These are phyloP conservation scores for Meliscaeva auricollis DNA, from an alignment of 2,888 invertebrate genomes.

Conservation along the genomic window DNA sequence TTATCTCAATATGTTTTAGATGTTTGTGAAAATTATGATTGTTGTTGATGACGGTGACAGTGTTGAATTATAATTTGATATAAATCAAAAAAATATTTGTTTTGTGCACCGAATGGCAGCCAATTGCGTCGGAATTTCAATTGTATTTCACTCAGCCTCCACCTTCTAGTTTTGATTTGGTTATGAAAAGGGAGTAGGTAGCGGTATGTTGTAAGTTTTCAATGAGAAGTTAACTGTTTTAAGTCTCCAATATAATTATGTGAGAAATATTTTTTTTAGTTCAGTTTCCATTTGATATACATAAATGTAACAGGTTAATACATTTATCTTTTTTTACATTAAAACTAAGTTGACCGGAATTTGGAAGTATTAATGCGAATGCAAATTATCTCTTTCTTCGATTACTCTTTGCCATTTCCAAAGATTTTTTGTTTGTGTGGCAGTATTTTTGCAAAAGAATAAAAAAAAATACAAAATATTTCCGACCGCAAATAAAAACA, in stretches of 20 bases:
- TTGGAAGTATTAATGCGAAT: neutral
- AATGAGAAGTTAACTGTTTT: too few species aligned
- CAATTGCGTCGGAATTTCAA: conserved; percentile 47
- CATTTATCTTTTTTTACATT: too few species aligned
- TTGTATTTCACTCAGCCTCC: conserved; percentile 10
- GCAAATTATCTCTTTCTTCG: neutral
- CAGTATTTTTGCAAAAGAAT: conserved; percentile 5
- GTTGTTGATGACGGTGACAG: neutral
- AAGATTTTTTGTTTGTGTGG: conserved; percentile 26
- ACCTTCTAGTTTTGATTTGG: neutral
- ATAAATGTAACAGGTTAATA: too few species aligned
- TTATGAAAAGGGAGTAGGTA: neutral
- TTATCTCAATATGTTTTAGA: neutral
- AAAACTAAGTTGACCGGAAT: neutral
- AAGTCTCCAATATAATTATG: too few species aligned
- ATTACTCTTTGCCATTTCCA: conserved; percentile 1
- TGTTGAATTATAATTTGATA: neutral
- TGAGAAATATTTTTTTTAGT: too few species aligned
- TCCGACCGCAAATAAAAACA: conserved; percentile 11
- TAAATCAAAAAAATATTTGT: too few species aligned
- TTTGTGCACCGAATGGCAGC: neutral
- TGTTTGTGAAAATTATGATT: neutral
- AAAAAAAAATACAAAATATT: conserved; percentile 8
- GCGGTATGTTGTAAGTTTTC: conserved; percentile 3
- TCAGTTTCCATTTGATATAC: too few species aligned